Evolutionary conservation across 1,140 invertebrate species (phyloP), one percentile per base, ranked within the genome.

Genomic region (Carcinoscorpius rotundicauda): DNA sequence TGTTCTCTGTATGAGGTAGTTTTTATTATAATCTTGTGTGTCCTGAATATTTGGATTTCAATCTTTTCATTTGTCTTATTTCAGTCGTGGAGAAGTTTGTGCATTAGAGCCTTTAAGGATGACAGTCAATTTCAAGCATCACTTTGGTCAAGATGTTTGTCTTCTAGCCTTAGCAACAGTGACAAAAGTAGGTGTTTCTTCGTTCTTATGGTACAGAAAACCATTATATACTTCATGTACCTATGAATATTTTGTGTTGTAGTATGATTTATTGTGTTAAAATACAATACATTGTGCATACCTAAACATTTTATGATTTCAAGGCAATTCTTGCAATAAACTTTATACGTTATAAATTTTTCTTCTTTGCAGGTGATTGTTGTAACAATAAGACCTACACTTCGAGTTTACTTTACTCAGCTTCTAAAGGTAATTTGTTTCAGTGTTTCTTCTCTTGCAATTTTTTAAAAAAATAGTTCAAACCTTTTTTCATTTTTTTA

Each of bases 31-130:
- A 29, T 29, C 29, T 29, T 29, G 6, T 48, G 55, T 11, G 55
- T 11, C 11, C 10, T 11, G 11, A 11, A 57, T 11, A 57, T 11
- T 10, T 29, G 29, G 29, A 29, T 29, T 29, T 29, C 29, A 29
- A 29, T 29, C 29, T 29, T 29, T 4, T 49, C 3, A 6, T 57
- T 58, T 66, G 4, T 66, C 57, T 49, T 61, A 58, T 65, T 64
- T 29, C n/a, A 94, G 93, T 62, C 84, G 92, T 61, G 95, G 95
- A 3, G 95, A 98, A 82, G 95, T 93, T 55, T 91, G 89, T 73
- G 84, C 85, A n/a, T 80, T 95, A 52, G 89, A 93, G 74, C 91
- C 91, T 3, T 78, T 96, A 3, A 78, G 87, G 52, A 81, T 90
- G 68, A 82, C 86, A 71, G 71, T 73, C 11, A 75, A 81, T 71